A percentile compares a stretch with the other conserved stretches of the same genome.
These are phyloP conservation scores for Hippoglossus hippoglossus DNA, from an alignment of 2,797 vertebrate species.

Conservation along the genomic window DNA sequence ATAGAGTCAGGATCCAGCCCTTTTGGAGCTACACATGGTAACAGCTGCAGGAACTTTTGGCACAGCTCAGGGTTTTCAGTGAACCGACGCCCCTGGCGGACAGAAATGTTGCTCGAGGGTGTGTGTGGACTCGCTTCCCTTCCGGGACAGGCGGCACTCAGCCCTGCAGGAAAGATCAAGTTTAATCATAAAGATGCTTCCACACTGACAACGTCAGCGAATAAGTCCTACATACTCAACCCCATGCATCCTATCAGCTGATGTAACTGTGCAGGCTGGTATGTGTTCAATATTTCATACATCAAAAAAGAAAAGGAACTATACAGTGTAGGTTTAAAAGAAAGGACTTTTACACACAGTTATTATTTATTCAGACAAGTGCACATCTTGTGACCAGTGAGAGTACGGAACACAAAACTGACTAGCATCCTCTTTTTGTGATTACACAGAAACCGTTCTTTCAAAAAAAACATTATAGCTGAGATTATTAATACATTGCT, in stretches of 20 bases:
- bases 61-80: slow-evolving; percentile 30
- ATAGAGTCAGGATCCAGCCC: slow-evolving; percentile 19
- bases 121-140: slow-evolving; percentile 42
- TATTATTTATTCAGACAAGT: slow-evolving; percentile 1
- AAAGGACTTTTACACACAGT: slow-evolving; percentile 1
- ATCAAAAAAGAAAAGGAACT: background rate
- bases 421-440: background rate
- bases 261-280: background rate
- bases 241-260: slow-evolving; percentile 4
- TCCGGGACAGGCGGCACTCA: slow-evolving; percentile 48
- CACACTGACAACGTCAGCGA: slow-evolving; percentile 43
- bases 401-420: slow-evolving; percentile 10
- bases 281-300: slow-evolving; percentile 29
- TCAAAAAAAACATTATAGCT: background rate
- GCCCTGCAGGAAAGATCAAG: slow-evolving; percentile 33
- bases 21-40: slow-evolving; percentile 31
- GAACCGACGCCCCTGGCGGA: slow-evolving; percentile 45
- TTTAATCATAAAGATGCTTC: slow-evolving; percentile 55
- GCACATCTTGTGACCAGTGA: background rate
- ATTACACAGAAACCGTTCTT: background rate
- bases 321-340: background rate
- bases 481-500: background rate
- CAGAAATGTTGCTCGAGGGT: slow-evolving; percentile 36
- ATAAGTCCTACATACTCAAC: background rate
- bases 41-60: slow-evolving; percentile 52